These are phyloP conservation scores for Thysanoteuthis rhombus DNA, from an alignment of 2,888 invertebrate genomes.

Conservation along the genomic window DNA sequence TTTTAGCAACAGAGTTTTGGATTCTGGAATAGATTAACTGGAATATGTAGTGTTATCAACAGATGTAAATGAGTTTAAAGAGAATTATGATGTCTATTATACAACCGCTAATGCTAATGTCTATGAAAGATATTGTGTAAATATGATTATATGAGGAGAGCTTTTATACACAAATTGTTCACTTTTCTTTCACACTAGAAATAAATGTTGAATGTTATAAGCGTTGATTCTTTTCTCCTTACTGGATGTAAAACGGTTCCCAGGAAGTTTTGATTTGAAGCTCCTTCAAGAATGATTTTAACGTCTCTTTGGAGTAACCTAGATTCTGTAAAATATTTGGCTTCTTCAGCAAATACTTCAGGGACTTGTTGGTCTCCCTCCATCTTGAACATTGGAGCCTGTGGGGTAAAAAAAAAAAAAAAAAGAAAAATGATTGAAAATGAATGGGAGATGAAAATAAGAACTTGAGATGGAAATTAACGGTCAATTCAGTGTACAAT, in stretches of 20 bases:
- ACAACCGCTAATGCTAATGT: too few relatives aligned
- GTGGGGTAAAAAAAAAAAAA: too few relatives aligned
- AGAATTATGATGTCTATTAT: too few relatives aligned
- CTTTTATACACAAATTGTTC: too few relatives aligned
- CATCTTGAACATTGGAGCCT: conserved; percentile 76
- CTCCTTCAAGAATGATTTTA: conserved; percentile 83
- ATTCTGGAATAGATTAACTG: too few relatives aligned
- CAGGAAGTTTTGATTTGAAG: conserved; percentile 86
- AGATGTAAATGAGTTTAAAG: too few relatives aligned
- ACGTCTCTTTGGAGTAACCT: conserved; percentile 87
- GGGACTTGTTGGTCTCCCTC: conserved; percentile 71
- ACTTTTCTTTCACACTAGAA: too few relatives aligned
- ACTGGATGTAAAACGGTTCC: conserved; percentile 92
- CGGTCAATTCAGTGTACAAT: not conserved
- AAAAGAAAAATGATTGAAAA: not conserved
- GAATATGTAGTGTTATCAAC: too few relatives aligned
- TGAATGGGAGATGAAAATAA: not conserved
- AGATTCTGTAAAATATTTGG: conserved; percentile 91
- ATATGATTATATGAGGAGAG: too few relatives aligned
- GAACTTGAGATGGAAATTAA: not conserved
- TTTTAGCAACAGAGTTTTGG: too few relatives aligned
- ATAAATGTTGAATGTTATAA: not conserved
- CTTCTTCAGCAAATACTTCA: conserved; percentile 84
- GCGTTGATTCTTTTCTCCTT: conserved; percentile 65
- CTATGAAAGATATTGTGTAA: too few relatives aligned